Conservation (phyloP, 2,797 vertebrate species). For the Phoebastria nigripes region DNA sequence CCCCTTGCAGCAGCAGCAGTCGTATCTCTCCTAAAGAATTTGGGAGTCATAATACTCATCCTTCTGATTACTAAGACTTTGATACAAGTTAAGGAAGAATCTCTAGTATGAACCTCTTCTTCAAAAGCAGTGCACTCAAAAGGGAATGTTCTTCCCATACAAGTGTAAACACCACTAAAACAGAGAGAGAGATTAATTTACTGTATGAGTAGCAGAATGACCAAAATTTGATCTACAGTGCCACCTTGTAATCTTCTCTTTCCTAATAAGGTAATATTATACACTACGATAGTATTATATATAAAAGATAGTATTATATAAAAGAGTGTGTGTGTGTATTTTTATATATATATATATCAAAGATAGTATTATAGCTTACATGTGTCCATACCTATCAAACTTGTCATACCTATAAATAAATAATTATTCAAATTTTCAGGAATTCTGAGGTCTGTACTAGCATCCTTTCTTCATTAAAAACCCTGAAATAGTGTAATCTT, state of each 20-base stretch:
- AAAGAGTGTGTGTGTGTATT: neutral
- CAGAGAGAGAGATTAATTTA: neutral
- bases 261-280: neutral
- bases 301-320: neutral
- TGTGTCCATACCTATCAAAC: neutral
- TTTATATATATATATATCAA: neutral
- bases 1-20: neutral
- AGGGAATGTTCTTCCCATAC: neutral
- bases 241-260: neutral
- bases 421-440: neutral
- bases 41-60: neutral
- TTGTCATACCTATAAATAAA: neutral
- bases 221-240: neutral
- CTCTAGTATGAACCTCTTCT: neutral
- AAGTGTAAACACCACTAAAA: neutral
- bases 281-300: neutral
- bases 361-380: neutral
- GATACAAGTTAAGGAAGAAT: neutral
- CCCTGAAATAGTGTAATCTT: neutral
- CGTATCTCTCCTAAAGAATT: neutral
- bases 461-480: neutral
- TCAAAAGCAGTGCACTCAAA: neutral
- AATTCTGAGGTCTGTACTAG: neutral
- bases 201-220: neutral
- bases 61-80: neutral